Evolutionary conservation across 2,113 vertebrate genomes (phyloP), one percentile per base, ranked within the genome.

Genomic region (Myotis brandtii): DNA sequence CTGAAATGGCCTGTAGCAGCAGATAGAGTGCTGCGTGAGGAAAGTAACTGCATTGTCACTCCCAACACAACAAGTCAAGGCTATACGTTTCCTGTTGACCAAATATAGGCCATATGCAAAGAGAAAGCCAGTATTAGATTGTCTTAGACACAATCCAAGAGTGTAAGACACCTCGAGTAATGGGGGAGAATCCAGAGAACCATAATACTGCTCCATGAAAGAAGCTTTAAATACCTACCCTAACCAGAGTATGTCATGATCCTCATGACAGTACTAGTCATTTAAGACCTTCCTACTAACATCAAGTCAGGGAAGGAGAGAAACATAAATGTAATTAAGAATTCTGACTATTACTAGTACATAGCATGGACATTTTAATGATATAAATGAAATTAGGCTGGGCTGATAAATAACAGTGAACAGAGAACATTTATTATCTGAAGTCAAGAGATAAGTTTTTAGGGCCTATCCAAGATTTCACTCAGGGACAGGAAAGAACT

Each of bases 271-370:
- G n/a, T 32, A 40, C 23, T 25, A 20, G 17, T 30, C 30, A 91
- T 62, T 17, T 50, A n/a, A 80, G 20, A 30, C 6, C 40, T 87
- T 64, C 50, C 23, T 11, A 40, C 17, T 69, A 30, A 13, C 32
- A 56, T 69, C n/a, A 77, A 81, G 9, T 72, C 40, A 85, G 20
- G 54, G 11, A 83, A 80, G 9, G 48, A 77, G 16, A 70, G 56
- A 88, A 69, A 43, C 9, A 89, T 83, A 77, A 70, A 77, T 37
- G 9, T 86, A 81, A 95, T 25, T 34, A 32, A 64, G n/a, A 69
- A 25, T 91, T 79, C 20, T 93, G 13, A 62, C 1, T 62, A 7
- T 37, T 79, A 62, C 2, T 73, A 9, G n/a, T 79, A 50, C 10
- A 52, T 46, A 11, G 18, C 84, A 69, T 32, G 9, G 4, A 18